Base-by-base conservation (phyloP, 2,797 vertebrate species). In the Xyrichtys novacula region DNA sequence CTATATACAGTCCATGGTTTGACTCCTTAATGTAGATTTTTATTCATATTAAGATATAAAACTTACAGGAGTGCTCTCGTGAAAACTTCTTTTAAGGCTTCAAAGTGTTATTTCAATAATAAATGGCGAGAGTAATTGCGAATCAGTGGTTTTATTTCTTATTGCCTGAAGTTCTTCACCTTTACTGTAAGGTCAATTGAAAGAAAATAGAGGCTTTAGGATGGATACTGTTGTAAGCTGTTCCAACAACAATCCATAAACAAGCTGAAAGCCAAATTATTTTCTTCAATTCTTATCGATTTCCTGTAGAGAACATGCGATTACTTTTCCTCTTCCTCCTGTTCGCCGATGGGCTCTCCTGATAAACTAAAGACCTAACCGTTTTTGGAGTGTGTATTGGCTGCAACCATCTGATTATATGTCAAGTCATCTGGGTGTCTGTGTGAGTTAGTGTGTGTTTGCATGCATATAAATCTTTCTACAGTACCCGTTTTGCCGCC, bases 321-420 rank as follows among this genome's bases (percentile, higher is more conserved):
- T 61, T 65, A 38, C 11, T 58, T 54, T 50, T 23, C 23, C 19
- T 64, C 47, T 57, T 29, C 58, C 23, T 80, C 28, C 2, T 14
- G 75, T 54, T 69, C 9, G 3, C 53, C 29, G 29, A 57, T 39
- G 61, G 50, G 64, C 12, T 69, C 28, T 64, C 46, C 28, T 63
- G 54, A 71, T 62, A 68, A 78, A 71, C 26, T 52, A 48, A 46
- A 47, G 38, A 59, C 53, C 20, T 53, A 17, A 39, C 57, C 55
- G 34, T 46, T 46, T 47, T 65, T 36, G 20, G 11, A 12, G 14
- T 64, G 10, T 10, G 56, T 46, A 58, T 62, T 80, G 28, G 43
- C 80, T 76, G 54, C 49, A 66, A 61, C 63, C 57, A 59, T 67
- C 52, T 29, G 49, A 65, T 70, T 25, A 76, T 34, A 67, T 71